Conservation (phyloP, 1,140 invertebrate species). For the Ectropis grisescens region DNA sequence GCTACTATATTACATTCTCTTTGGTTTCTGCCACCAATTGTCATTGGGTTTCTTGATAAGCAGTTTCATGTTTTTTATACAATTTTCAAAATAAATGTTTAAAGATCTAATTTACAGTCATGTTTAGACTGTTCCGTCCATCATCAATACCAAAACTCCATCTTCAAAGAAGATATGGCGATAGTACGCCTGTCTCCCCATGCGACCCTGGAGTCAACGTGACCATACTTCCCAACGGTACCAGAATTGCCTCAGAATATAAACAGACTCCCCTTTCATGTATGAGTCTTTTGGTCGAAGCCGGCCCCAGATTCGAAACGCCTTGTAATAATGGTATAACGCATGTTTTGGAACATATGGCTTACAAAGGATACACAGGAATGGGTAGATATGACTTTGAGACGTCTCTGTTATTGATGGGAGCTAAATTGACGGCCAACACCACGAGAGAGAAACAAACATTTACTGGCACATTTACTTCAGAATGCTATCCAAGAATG, state of each 20-base stretch:
- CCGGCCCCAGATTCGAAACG: slow-evolving; percentile 80
- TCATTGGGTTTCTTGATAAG: too few species aligned
- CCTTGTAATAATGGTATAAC: slow-evolving; percentile 80
- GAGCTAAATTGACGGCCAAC: slow-evolving; percentile 80
- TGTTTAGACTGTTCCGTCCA: too few species aligned
- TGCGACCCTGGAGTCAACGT: slow-evolving; percentile 7
- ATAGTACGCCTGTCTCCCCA: too few species aligned
- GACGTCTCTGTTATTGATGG: slow-evolving; percentile 78
- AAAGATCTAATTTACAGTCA: too few species aligned
- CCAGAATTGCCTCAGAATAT: slow-evolving; percentile 31
- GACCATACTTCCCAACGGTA: slow-evolving; percentile 23
- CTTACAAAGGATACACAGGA: slow-evolving; percentile 80
- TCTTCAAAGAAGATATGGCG: too few species aligned
- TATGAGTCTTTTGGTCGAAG: slow-evolving; percentile 82
- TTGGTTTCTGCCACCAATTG: too few species aligned
- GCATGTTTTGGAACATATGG: slow-evolving; percentile 86
- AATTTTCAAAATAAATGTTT: too few species aligned
- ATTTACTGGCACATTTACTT: slow-evolving; percentile 80
- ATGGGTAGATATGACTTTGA: slow-evolving; percentile 76
- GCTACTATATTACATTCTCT: too few species aligned
- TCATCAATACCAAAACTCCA: too few species aligned
- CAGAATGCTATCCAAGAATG: slow-evolving; percentile 71
- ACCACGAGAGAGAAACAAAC: slow-evolving; percentile 84
- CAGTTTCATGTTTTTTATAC: too few species aligned
- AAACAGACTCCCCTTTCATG: slow-evolving; percentile 58